A percentile compares a stretch with the other conserved stretches of the same genome.
Conservation (phyloP, 1,140 invertebrate genomes). For the Leptestheria dahalacensis region DNA sequence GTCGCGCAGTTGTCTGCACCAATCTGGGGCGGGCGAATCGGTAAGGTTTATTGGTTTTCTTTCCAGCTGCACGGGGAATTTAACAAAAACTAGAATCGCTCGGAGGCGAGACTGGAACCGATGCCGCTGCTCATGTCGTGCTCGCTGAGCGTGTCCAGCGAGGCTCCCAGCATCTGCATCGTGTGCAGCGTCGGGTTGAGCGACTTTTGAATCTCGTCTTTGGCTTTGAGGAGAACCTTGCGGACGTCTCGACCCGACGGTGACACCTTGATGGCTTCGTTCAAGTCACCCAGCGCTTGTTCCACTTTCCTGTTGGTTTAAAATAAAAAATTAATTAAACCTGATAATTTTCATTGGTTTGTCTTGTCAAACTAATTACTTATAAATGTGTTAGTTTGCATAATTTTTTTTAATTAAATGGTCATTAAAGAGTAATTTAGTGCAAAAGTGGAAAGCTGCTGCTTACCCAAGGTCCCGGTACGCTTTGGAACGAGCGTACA, state of each 20-base stretch:
- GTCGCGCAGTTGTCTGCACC: no score
- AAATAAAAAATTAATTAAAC: neutral
- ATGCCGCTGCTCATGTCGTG: slow-evolving; percentile 16
- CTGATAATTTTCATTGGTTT: slow-evolving; percentile 11
- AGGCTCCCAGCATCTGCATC: slow-evolving; percentile 6
- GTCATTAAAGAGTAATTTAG: neutral
- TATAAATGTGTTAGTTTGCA: no score
- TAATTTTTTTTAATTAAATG: neutral
- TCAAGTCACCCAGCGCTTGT: slow-evolving; percentile 33
- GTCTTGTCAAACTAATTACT: neutral
- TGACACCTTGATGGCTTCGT: slow-evolving; percentile 32
- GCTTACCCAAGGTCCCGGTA: slow-evolving; percentile 52
- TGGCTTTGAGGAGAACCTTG: slow-evolving; percentile 30
- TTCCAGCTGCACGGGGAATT: neutral
- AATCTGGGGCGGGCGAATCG: neutral
- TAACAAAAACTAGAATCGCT: neutral
- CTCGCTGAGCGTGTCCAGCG: slow-evolving; percentile 14
- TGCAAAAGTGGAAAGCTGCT: neutral
- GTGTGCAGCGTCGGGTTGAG: neutral
- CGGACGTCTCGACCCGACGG: slow-evolving; percentile 33
- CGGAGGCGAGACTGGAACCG: slow-evolving; percentile 15
- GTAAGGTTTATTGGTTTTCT: no score
- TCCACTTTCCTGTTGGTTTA: slow-evolving; percentile 23
- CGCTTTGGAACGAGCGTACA: slow-evolving; percentile 75
- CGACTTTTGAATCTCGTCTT: slow-evolving; percentile 27